Evolutionary conservation across 2,113 vertebrate species (phyloP).

Genomic region (Pollimyrus isidori): DNA sequence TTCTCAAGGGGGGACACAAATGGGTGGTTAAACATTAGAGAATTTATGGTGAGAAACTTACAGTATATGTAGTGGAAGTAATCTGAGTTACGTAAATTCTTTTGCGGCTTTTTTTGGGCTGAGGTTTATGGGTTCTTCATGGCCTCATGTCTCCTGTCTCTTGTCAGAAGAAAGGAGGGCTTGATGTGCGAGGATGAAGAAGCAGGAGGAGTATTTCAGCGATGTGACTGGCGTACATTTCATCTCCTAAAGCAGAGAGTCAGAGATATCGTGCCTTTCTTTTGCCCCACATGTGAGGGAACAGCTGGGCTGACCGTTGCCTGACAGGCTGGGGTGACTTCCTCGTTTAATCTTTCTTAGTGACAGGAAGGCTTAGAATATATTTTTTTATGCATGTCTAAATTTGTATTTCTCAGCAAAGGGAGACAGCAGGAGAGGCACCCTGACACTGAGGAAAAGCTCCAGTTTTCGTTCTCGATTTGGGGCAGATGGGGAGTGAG

Average conservation of each 20-base stretch:
- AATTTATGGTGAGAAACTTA: background rate
- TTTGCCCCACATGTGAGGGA: background rate
- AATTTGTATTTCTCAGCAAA: constrained; percentile 33
- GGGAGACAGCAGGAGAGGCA: constrained; percentile 15
- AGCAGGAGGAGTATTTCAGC: constrained; percentile 18
- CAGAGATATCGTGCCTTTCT: constrained; percentile 23
- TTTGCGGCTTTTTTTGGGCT: background rate
- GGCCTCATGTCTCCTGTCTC: constrained; percentile 2
- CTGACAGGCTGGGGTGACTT: constrained; percentile 28
- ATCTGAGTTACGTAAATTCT: background rate
- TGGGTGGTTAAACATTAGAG: background rate
- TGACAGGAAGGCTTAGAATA: constrained; percentile 31
- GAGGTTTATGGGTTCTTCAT: background rate
- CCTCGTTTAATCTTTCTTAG: constrained; percentile 32
- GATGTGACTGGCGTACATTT: constrained; percentile 20
- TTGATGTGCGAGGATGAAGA: constrained; percentile 20
- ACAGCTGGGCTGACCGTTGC: constrained; percentile 25
- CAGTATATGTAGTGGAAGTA: background rate
- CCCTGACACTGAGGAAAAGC: background rate
- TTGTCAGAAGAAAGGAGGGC: constrained; percentile 36
- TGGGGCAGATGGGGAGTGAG: background rate
- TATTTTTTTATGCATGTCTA: constrained; percentile 35
- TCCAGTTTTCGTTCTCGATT: background rate
- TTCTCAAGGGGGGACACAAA: background rate
- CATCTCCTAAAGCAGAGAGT: constrained; percentile 20